These are phyloP conservation scores for Charadrius vociferus DNA, from an alignment of 2,113 vertebrate genomes.

Conservation along the genomic window DNA sequence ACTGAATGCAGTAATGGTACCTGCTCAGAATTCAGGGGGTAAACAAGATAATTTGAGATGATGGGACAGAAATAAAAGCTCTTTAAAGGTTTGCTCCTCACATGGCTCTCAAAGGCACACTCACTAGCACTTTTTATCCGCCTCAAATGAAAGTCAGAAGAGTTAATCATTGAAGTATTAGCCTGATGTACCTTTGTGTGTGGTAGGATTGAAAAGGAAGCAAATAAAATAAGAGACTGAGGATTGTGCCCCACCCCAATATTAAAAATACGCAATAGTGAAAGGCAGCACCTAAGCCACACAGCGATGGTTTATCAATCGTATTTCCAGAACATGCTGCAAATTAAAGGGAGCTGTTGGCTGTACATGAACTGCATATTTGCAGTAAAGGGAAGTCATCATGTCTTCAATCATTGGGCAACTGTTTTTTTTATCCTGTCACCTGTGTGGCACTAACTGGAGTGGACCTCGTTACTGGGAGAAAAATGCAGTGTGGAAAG, in stretches of 20 bases:
- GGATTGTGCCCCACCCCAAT: background rate
- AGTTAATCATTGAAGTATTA: constrained; percentile 70
- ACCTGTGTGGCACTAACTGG: background rate
- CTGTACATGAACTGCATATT: background rate
- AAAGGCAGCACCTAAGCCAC: constrained; percentile 41
- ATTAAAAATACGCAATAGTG: constrained; percentile 20
- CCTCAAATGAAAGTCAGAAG: constrained; percentile 67
- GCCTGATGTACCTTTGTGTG: background rate
- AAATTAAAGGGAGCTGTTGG: background rate
- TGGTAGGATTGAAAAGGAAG: constrained; percentile 25
- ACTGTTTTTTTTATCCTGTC: background rate
- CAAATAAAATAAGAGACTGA: constrained; percentile 13
- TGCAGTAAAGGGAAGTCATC: background rate
- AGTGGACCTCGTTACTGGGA: background rate
- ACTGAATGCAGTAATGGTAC: constrained; percentile 76
- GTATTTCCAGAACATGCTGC: constrained; percentile 18
- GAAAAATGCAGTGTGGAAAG: background rate
- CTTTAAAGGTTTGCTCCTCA: constrained; percentile 69
- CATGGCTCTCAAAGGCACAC: constrained; percentile 50
- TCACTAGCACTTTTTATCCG: constrained; percentile 43
- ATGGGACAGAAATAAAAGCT: constrained; percentile 77
- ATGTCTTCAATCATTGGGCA: constrained; percentile 11
- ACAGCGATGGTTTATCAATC: constrained; percentile 18
- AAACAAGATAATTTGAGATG: constrained; percentile 82
- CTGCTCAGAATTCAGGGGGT: constrained; percentile 74